Evolutionary conservation across 2,113 vertebrate species (phyloP).

Genomic region (Cavia porcellus): DNA sequence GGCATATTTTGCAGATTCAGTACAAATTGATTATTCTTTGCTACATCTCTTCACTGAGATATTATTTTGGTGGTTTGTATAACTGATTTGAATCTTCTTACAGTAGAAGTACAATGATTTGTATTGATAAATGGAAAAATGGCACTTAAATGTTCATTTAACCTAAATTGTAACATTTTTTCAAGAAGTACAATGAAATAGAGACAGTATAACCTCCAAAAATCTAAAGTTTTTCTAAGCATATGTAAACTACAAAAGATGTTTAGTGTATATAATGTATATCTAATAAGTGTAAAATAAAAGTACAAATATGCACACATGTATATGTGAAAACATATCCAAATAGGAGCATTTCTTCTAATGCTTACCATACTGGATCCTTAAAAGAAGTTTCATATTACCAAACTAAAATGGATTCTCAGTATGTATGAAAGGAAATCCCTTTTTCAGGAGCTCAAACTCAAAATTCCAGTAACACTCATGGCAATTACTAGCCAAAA

Average conservation of each 20-base stretch:
- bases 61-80: conserved; percentile 4
- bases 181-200: conserved; percentile 32
- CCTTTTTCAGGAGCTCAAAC: conserved; percentile 7
- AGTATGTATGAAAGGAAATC: conserved; percentile 24
- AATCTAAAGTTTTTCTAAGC: conserved; percentile 28
- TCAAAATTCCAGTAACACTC: neutral
- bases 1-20: neutral
- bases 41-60: conserved; percentile 23
- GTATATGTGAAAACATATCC: neutral
- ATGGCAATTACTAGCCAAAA: neutral
- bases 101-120: conserved; percentile 15
- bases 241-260: neutral
- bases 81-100: conserved; percentile 23
- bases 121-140: conserved; percentile 19
- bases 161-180: neutral
- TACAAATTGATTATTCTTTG: conserved; percentile 9
- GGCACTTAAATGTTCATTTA: conserved; percentile 28
- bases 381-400: conserved; percentile 17
- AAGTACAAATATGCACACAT: neutral
- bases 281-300: conserved; percentile 5
- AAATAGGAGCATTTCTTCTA: neutral
- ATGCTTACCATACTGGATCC: neutral
- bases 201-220: neutral
- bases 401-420: conserved; percentile 29
- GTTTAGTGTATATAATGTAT: neutral